Conservation (phyloP, 2,113 vertebrate species). For the Anguilla rostrata region DNA sequence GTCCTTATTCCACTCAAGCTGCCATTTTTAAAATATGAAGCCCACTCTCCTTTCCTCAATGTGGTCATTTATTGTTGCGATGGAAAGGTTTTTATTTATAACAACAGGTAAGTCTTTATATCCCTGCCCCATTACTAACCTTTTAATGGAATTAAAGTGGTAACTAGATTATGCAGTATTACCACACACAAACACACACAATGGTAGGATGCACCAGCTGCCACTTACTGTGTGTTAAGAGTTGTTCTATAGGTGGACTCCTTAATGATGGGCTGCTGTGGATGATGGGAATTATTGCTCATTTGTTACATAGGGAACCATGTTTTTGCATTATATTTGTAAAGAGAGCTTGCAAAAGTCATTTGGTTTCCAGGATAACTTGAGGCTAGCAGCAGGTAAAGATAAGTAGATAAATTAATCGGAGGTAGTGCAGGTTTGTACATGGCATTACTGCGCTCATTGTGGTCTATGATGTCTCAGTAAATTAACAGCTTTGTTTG, state of each 20-base stretch:
- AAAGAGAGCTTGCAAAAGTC: constrained; percentile 47
- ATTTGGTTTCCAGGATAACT: constrained; percentile 29
- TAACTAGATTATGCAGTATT: background rate
- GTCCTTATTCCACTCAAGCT: background rate
- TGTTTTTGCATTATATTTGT: background rate
- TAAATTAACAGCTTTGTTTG: constrained; percentile 43
- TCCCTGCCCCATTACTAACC: background rate
- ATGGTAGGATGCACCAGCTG: background rate
- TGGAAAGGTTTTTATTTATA: background rate
- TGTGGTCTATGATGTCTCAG: constrained; percentile 40
- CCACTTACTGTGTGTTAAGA: background rate
- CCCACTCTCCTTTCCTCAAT: background rate
- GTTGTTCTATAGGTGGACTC: background rate
- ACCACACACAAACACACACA: background rate
- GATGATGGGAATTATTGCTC: background rate
- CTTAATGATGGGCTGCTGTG: background rate
- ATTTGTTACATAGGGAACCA: background rate
- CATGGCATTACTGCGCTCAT: constrained; percentile 9
- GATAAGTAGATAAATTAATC: background rate
- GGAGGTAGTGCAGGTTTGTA: constrained; percentile 16
- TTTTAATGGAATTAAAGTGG: constrained; percentile 1
- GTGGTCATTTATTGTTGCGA: background rate
- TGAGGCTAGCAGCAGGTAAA: constrained; percentile 2
- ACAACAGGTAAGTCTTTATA: too few species aligned
- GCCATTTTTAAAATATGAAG: background rate